Percentiles rank a stretch among this genome's conserved stretches.
phyloP scores from a whole-genome alignment of 2,797 vertebrate species.

The Dromococcyx pavoninus region DNA sequence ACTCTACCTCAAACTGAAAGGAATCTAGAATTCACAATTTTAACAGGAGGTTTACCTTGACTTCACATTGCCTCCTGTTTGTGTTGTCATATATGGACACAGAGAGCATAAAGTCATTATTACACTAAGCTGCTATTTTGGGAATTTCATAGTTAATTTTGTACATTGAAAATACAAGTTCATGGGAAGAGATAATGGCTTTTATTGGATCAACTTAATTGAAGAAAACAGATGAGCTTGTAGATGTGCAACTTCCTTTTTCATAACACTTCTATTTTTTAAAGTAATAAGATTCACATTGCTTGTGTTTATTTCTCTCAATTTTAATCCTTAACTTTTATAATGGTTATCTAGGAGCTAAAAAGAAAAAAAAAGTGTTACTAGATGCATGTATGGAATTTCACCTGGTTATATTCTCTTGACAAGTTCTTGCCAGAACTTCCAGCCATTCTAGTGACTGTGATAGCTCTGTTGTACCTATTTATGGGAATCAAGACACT shows the following conservation, averaged over 20 bases:
- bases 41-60: neutral
- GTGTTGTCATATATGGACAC: neutral
- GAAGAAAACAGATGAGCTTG: neutral
- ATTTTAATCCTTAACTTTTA: neutral
- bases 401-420: fast-evolving
- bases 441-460: neutral
- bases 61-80: neutral
- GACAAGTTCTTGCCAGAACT: neutral
- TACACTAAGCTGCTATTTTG: neutral
- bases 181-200: neutral
- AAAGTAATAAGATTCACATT: neutral
- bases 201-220: neutral
- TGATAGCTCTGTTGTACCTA: neutral
- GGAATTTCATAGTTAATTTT: neutral
- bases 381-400: neutral
- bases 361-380: neutral
- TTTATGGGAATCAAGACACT: neutral
- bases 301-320: neutral
- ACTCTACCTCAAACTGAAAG: neutral
- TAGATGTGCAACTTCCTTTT: neutral
- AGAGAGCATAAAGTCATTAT: neutral
- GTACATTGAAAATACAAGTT: neutral
- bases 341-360: neutral
- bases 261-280: neutral
- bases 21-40: neutral